phyloP scores from a whole-genome alignment of 2,113 vertebrate species.

The Macroglossus sobrinus region DNA sequence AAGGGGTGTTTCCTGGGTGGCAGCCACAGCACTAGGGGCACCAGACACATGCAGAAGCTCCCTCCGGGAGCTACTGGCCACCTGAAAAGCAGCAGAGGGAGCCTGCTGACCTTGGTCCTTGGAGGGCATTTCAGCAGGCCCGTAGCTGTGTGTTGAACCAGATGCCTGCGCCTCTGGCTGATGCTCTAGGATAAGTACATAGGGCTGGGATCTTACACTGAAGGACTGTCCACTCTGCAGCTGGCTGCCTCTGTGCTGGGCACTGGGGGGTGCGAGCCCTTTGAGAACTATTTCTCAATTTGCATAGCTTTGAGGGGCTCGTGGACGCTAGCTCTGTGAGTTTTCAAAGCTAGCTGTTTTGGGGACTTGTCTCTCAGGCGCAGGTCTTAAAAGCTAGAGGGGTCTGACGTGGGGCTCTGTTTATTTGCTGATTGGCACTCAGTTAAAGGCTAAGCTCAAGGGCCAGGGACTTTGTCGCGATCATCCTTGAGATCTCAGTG shows the following conservation, averaged over 20 bases:
- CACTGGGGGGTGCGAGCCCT: background rate
- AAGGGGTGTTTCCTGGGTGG: background rate
- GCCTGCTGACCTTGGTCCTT: background rate
- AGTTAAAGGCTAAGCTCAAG: background rate
- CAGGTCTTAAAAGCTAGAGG: background rate
- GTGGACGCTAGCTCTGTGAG: background rate
- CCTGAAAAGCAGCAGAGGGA: background rate
- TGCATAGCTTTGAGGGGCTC: background rate
- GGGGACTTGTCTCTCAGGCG: background rate
- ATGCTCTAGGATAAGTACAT: background rate
- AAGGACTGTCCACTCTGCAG: background rate
- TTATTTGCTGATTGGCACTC: background rate
- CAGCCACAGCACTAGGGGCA: background rate
- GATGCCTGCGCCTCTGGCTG: background rate
- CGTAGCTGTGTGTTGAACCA: too few relatives aligned
- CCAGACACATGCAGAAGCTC: background rate
- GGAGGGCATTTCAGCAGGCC: too few relatives aligned
- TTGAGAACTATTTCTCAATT: background rate
- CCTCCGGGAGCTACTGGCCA: background rate
- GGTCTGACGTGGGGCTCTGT: too few relatives aligned
- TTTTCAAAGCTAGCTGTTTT: background rate
- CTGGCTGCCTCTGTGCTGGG: background rate
- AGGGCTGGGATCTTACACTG: background rate
- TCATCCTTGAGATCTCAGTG: background rate
- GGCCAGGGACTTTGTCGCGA: background rate